Evolutionary conservation across 2,888 invertebrate genomes (phyloP).

Genomic region (Silvanus unidentatus): DNA sequence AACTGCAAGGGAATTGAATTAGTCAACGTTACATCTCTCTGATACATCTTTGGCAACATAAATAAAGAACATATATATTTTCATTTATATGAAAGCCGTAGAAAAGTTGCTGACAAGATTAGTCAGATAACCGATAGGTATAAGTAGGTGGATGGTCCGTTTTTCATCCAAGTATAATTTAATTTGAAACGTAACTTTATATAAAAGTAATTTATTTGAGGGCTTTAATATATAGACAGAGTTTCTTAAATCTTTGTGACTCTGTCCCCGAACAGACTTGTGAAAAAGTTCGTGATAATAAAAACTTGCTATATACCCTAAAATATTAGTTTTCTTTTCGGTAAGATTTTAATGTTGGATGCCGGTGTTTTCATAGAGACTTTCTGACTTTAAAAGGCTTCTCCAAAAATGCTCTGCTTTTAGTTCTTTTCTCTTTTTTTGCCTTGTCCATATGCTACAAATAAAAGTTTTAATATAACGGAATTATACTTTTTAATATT

Average conservation of each 20-base stretch:
- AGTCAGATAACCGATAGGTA: too few species aligned
- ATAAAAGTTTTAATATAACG: slow-evolving; percentile 32
- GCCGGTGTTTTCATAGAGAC: slow-evolving; percentile 23
- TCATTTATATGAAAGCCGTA: too few species aligned
- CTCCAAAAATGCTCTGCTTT: slow-evolving; percentile 10
- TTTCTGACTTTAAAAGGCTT: slow-evolving; percentile 20
- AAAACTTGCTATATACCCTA: slow-evolving; percentile 22
- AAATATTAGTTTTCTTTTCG: slow-evolving; percentile 32
- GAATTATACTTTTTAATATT: slow-evolving; percentile 20
- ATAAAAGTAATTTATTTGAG: slow-evolving; percentile 13
- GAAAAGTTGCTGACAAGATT: too few species aligned
- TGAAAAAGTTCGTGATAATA: slow-evolving; percentile 17
- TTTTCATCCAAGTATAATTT: slow-evolving; percentile 3
- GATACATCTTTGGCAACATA: too few species aligned
- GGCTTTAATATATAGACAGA: slow-evolving; percentile 15
- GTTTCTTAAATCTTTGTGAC: slow-evolving; percentile 15
- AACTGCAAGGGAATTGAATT: too few species aligned
- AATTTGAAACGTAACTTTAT: slow-evolving; percentile 7
- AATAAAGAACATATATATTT: too few species aligned
- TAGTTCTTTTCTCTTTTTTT: slow-evolving; percentile 15
- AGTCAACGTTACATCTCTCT: too few species aligned
- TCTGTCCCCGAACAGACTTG: slow-evolving; percentile 12
- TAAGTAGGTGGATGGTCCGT: too few species aligned
- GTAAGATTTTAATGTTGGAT: slow-evolving; percentile 30
- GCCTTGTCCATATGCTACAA: slow-evolving; percentile 29